Evolutionary conservation across 2,888 invertebrate species (phyloP).

Genomic region (Tetragnatha montana): DNA sequence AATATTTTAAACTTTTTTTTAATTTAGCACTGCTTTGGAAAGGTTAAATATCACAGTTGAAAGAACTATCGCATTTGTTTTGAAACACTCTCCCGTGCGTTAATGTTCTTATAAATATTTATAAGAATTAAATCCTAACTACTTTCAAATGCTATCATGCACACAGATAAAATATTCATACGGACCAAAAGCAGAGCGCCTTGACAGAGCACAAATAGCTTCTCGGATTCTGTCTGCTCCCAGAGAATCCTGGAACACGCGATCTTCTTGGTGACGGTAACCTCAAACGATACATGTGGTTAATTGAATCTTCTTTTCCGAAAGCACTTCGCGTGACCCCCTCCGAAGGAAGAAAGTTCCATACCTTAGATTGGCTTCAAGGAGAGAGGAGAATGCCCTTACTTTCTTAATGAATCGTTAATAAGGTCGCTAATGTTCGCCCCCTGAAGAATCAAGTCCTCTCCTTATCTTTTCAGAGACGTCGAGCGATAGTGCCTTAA

Average conservation of each 20-base stretch:
- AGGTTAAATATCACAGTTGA: too few species aligned
- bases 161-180: not conserved
- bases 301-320: constrained; percentile 7
- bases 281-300: not conserved
- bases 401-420: constrained; percentile 49
- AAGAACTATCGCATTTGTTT: too few species aligned
- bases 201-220: too few species aligned
- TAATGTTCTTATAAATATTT: not conserved
- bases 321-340: constrained; percentile 17
- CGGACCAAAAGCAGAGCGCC: not conserved
- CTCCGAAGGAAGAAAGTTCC: not conserved
- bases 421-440: constrained; percentile 26
- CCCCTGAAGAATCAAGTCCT: constrained; percentile 12
- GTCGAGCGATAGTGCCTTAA: not conserved
- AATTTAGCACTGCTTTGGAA: too few species aligned
- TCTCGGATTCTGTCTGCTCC: too few species aligned
- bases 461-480: constrained; percentile 10
- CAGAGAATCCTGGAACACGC: not conserved
- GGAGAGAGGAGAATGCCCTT: constrained; percentile 2
- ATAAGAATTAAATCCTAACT: not conserved
- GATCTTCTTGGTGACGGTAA: not conserved
- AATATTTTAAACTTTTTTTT: too few species aligned
- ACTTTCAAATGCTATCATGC: too few species aligned
- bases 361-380: constrained; percentile 8
- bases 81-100: too few species aligned